phyloP scores from a whole-genome alignment of 2,113 vertebrate species.

The Nerophis lumbriciformis region DNA sequence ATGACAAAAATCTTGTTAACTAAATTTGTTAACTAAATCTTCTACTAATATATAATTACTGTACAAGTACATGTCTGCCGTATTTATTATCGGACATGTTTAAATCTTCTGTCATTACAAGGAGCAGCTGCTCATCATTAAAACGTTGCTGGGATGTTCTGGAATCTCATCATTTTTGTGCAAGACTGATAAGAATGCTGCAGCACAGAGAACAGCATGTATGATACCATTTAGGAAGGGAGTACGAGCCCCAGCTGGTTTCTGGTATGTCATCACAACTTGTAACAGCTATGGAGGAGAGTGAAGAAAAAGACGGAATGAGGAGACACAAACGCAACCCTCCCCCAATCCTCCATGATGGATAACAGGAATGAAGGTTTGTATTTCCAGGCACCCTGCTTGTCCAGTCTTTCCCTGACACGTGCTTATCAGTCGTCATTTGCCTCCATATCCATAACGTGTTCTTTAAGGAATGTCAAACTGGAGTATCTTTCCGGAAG shows the following conservation, averaged over 20 bases:
- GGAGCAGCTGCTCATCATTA: no score
- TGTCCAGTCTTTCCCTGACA: constrained; percentile 7
- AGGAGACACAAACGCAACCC: not conserved
- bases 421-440: constrained; percentile 22
- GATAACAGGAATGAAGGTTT: constrained; percentile 13
- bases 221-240: not conserved
- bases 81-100: no score
- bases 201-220: constrained; percentile 3
- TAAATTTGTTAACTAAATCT: no score
- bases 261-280: constrained; percentile 29
- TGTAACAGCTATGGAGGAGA: not conserved
- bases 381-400: constrained; percentile 10
- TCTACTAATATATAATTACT: no score
- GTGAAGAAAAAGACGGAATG: not conserved
- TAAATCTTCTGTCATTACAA: no score
- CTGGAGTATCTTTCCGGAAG: constrained; percentile 4
- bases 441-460: constrained; percentile 17
- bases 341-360: constrained; percentile 3
- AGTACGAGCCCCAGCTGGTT: constrained; percentile 28
- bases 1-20: no score
- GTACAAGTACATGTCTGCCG: no score
- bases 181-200: not conserved
- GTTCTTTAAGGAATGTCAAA: not conserved
- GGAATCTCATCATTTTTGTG: no score
- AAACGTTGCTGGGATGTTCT: no score